Base-by-base conservation (phyloP, 2,888 invertebrate species). In the Brachyopa scutellaris region DNA sequence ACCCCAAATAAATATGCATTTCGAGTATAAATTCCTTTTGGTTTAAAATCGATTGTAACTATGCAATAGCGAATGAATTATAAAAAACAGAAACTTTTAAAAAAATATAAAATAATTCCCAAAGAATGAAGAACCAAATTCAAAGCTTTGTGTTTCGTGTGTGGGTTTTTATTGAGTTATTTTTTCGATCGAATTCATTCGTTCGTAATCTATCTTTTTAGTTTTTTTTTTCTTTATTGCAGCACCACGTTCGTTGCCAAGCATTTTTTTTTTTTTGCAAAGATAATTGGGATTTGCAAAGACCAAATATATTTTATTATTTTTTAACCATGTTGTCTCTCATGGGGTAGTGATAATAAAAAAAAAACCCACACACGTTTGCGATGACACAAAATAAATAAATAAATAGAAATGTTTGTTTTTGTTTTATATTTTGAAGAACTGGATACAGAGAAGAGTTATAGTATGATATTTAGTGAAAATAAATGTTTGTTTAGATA, bases 221-320 rank as follows among this genome's bases (percentile, higher is more conserved):
- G 11, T 19, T 17, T 53, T 19, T 19, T 29, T 53, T n/a, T 6
- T 42, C n/a, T 47, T 53, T 70, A 31, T 53, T 13, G 38, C 26
- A 33, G 6, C 38, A 66, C 11, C 17, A 29, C 11, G 33, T 45
- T 62, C 62, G 59, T 72, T 72, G 72, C 64, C 57, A 78, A 45
- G 51, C 1, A 13, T 47, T 38, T 59, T 38, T 11, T 45, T 72
- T 49, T 29, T 40, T 49, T 51, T 61, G 11, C 53, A 53, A 47
- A 73, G 38, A 73, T 79, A 79, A 79, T 79, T 79, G 73, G 59
- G 29, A 59, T 74, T 79, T 55, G 53, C 74, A 36, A 38, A 49
- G n/a, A 36, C 8, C 11, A 15, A 31, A 11, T 47, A 23, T 51
- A 21, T 57, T 53, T 36, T n/a, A n/a, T 47, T 9, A 29, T 31